Conservation (phyloP, 2,888 invertebrate species). For the Melanargia galathea region DNA sequence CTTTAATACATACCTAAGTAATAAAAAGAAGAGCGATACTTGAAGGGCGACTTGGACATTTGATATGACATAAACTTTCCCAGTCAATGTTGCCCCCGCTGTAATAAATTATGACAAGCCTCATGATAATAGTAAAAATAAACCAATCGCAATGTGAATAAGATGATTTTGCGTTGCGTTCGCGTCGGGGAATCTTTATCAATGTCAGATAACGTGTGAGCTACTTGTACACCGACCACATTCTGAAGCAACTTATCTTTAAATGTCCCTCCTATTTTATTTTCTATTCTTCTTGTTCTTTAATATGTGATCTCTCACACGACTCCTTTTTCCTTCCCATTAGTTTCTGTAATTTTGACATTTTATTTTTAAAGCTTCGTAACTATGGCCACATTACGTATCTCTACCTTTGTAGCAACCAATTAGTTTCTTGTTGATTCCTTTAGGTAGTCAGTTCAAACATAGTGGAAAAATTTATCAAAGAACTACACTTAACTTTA, state of each 20-base stretch:
- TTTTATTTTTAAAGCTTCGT: too few relatives aligned
- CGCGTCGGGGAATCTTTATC: conserved; percentile 47
- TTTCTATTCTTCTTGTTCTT: neutral
- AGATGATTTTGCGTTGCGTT: conserved; percentile 42
- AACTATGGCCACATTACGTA: too few relatives aligned
- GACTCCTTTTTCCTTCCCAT: too few relatives aligned
- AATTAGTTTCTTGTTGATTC: too few relatives aligned
- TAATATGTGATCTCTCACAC: neutral
- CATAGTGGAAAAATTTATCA: too few relatives aligned
- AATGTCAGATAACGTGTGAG: conserved; percentile 46
- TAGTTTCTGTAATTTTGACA: too few relatives aligned
- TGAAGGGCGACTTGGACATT: conserved; percentile 8
- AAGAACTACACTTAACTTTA: too few relatives aligned
- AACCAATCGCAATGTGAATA: conserved; percentile 35
- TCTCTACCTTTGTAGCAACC: too few relatives aligned
- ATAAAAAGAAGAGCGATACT: neutral
- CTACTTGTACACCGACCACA: neutral
- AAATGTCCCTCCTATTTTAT: neutral
- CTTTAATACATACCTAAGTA: neutral
- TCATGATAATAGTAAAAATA: conserved; percentile 43
- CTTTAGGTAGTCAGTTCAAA: too few relatives aligned
- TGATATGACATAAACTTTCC: conserved; percentile 24
- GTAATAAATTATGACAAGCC: conserved; percentile 26
- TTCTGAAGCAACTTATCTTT: neutral
- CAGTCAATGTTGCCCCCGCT: conserved; percentile 10